Conservation (phyloP, 2,888 invertebrate species). For the Agonopterix alstromeriana region DNA sequence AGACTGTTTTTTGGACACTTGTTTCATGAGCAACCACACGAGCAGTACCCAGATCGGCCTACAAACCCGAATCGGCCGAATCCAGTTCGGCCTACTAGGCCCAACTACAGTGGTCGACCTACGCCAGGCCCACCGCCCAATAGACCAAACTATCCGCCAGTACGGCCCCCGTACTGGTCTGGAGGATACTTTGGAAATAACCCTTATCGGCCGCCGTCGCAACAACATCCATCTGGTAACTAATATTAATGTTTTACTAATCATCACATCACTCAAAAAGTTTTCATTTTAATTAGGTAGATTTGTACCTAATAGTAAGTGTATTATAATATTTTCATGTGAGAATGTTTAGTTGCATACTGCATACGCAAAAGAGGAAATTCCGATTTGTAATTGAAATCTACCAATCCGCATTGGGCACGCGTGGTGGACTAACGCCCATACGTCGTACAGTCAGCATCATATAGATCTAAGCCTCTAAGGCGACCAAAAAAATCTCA, state of each 20-base stretch:
- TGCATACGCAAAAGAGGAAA: too few relatives aligned
- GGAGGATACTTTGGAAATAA: slow-evolving; percentile 52
- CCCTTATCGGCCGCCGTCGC: slow-evolving; percentile 40
- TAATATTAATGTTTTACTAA: not conserved
- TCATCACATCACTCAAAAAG: not conserved
- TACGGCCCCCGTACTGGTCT: slow-evolving; percentile 40
- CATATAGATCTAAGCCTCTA: too few relatives aligned
- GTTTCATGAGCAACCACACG: not conserved
- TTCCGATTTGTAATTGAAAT: too few relatives aligned
- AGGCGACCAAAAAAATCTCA: too few relatives aligned
- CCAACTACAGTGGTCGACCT: not conserved
- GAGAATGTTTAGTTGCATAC: too few relatives aligned
- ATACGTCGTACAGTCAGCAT: too few relatives aligned
- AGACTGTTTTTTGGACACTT: not conserved
- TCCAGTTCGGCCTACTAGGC: not conserved
- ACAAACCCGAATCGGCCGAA: not conserved
- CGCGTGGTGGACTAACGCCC: too few relatives aligned
- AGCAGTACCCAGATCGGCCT: slow-evolving; percentile 5
- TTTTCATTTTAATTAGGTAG: too few relatives aligned
- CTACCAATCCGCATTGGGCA: too few relatives aligned
- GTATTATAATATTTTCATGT: too few relatives aligned
- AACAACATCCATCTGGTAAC: slow-evolving; percentile 49
- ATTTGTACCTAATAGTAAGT: too few relatives aligned
- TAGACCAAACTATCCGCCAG: slow-evolving; percentile 10
- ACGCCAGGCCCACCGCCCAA: not conserved